Conservation (phyloP, 2,113 vertebrate genomes). For the Steatornis caripensis region DNA sequence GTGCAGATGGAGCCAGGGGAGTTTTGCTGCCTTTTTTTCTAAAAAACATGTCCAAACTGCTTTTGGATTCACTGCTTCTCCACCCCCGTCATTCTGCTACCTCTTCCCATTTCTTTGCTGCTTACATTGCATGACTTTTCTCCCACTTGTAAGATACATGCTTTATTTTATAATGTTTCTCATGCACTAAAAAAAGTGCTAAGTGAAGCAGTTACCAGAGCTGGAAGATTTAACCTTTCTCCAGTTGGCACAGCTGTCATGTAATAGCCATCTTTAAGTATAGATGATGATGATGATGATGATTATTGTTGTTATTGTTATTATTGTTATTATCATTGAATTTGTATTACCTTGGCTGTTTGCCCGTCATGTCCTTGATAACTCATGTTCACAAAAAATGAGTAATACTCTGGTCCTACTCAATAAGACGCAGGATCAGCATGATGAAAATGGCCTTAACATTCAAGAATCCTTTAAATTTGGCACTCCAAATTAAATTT, state of each 20-base stretch:
- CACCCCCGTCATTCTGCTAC: neutral
- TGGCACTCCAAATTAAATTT: constrained; percentile 53
- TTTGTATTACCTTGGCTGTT: constrained; percentile 67
- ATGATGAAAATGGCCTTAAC: constrained; percentile 59
- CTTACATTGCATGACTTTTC: neutral
- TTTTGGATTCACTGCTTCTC: neutral
- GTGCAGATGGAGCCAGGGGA: neutral
- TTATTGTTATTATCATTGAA: constrained; percentile 65
- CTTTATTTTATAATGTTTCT: constrained; percentile 55
- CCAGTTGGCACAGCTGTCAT: constrained; percentile 1
- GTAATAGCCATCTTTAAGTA: constrained; percentile 64
- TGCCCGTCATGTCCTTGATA: constrained; percentile 70
- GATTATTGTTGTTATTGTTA: too few species aligned
- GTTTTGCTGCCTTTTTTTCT: neutral
- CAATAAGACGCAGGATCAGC: constrained; percentile 54
- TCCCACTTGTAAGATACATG: neutral
- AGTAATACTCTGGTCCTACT: constrained; percentile 61
- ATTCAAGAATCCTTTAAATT: constrained; percentile 59
- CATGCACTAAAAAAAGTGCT: constrained; percentile 53
- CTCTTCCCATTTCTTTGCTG: constrained; percentile 3
- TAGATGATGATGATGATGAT: too few species aligned
- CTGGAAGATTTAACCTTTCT: constrained; percentile 24
- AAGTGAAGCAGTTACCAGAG: constrained; percentile 50
- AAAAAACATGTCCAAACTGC: neutral
- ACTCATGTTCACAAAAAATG: constrained; percentile 63